These are phyloP conservation scores for Picathartes gymnocephalus DNA, from an alignment of 2,113 vertebrate genomes.

Conservation along the genomic window DNA sequence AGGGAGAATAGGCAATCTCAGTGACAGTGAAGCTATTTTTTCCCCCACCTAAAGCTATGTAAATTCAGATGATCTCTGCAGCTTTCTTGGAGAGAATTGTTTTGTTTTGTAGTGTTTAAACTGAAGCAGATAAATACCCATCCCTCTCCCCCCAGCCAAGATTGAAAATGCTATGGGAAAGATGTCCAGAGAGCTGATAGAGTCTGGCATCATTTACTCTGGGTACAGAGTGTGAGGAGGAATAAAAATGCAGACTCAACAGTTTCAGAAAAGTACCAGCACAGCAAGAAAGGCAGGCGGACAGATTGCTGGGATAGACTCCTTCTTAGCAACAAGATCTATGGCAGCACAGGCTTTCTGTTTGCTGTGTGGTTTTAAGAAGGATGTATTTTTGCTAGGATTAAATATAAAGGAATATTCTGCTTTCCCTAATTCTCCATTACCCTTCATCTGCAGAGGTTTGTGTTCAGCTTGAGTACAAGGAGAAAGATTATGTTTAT, in stretches of 20 bases:
- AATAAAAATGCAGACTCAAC: constrained; percentile 65
- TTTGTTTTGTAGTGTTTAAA: not conserved
- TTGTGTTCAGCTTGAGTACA: not conserved
- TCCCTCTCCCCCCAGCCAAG: not conserved
- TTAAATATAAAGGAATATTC: constrained; percentile 30
- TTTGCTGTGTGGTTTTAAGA: constrained; percentile 61
- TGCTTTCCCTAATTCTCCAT: constrained; percentile 27
- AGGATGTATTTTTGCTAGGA: constrained; percentile 32
- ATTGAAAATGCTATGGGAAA: not conserved
- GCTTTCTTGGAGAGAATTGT: not conserved
- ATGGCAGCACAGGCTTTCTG: constrained; percentile 53
- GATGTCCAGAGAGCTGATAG: constrained; percentile 46
- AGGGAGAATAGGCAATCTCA: not conserved
- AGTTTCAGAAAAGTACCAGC: constrained; percentile 72
- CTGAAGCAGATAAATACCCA: not conserved
- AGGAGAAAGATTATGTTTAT: constrained; percentile 30
- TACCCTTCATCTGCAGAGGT: not conserved
- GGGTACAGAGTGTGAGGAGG: constrained; percentile 36
- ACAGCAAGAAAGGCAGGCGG: constrained; percentile 74
- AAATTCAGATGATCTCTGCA: not conserved
- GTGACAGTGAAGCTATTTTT: not conserved
- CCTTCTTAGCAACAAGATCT: constrained; percentile 69
- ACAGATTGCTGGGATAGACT: constrained; percentile 67
- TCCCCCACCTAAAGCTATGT: not conserved
- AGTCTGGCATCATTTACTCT: constrained; percentile 58